Base-by-base conservation (phyloP, 1,140 invertebrate species). In the Conus ventricosus region DNA sequence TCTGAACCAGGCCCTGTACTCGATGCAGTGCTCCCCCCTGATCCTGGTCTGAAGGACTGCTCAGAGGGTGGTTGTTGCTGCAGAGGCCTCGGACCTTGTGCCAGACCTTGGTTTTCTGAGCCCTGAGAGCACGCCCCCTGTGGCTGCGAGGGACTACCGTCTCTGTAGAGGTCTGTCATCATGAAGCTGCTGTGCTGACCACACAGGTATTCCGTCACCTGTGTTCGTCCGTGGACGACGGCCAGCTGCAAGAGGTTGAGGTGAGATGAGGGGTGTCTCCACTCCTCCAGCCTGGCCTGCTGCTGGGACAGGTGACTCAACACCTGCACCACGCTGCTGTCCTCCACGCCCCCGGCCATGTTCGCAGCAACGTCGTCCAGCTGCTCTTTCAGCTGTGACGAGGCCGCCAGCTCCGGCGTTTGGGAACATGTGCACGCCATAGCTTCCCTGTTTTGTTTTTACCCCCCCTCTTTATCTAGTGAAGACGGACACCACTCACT, bases 221-320 rank as follows among this genome's bases (percentile, higher is more conserved):
- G 27, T 7, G 17, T 81, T 10, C 23, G 13, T 54, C 80, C 0
- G 17, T 81, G 80, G 5, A 81, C 0, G 15, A 81, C 51, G 4
- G 80, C 80, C 20, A 81, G 51, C 80, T 81, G 80, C 10, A 81
- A 23, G 51, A 81, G 51, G 51, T 81, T 81, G 17, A 81, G 80
- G 80, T 10, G 15, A 6, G 80, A 81, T 4, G 39, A 54, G 17
- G 39, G 1, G 10, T 54, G 76, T 7, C 20, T 15, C 80, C 80
- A 81, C 23, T 15, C 80, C 25, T 81, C 51, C 39, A 81, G 67
- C 17, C 20, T 71, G 8, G 8, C 57, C 11, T 23, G 15, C 23
- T 71, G 15, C 67, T 71, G 67, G 13, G 20, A 23, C 11, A 71
- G 67, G 20, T 20, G 23, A 71, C 67, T 71, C 13, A 71, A 20